phyloP scores from a whole-genome alignment of 2,888 invertebrate genomes.

The Dusona sp. region DNA sequence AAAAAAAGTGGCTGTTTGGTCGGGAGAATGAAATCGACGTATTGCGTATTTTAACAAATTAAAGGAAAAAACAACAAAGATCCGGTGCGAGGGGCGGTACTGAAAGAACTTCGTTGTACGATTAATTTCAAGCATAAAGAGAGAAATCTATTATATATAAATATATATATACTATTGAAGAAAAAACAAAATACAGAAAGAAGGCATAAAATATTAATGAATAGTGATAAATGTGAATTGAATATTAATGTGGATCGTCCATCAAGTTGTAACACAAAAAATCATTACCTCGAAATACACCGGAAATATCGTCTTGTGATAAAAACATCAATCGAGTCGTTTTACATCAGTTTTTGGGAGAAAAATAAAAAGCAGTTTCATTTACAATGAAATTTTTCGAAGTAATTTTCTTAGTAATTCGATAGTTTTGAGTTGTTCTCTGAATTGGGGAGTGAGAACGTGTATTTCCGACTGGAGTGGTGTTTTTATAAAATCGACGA shows the following conservation, averaged over 20 bases:
- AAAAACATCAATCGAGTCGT: neutral
- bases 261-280: slow-evolving; percentile 47
- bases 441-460: neutral
- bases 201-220: slow-evolving; percentile 1
- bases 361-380: neutral
- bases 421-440: neutral
- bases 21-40: slow-evolving; percentile 43
- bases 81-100: slow-evolving; percentile 30
- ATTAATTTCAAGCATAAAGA: slow-evolving; percentile 53
- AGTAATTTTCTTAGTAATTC: neutral
- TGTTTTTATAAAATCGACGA: neutral
- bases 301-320: slow-evolving; percentile 3
- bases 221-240: slow-evolving; percentile 37
- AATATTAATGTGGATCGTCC: slow-evolving; percentile 48
- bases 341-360: neutral
- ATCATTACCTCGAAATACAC: slow-evolving; percentile 27
- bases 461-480: neutral
- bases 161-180: slow-evolving; percentile 34
- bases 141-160: slow-evolving; percentile 43
- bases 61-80: slow-evolving; percentile 1
- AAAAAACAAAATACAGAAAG: slow-evolving; percentile 6
- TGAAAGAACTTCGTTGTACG: slow-evolving; percentile 53
- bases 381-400: neutral
- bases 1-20: slow-evolving; percentile 49
- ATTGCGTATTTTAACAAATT: slow-evolving; percentile 33